Evolutionary conservation across 2,888 invertebrate species (phyloP), one percentile per base, ranked within the genome.

Genomic region (Drepana falcataria): DNA sequence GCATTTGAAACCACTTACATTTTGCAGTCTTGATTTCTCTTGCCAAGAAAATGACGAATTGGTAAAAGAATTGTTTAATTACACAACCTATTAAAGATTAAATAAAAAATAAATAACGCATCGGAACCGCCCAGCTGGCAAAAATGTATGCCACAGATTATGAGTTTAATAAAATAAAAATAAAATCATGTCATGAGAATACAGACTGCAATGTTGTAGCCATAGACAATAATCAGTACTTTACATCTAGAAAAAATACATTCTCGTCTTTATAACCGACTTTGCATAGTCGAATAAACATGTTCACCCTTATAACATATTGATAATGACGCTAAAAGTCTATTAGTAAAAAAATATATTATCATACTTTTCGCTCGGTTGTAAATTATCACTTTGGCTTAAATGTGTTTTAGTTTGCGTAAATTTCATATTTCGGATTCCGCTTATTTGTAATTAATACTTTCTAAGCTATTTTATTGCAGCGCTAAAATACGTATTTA

Each of bases 91-190:
- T 3, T 37, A 37, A 37, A 37, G 4, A 37, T 37, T 3, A 37
- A 2, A 3, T 37, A 2, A 37, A 37, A 2, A 3, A 3, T 3
- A 33, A 41, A 2, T 40, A 5, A 40, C 6, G 44, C 44, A 78
- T 69, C 63, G 85, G 82, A 83, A 81, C 85, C 87, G 87, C 87
- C 87, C 87, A 87, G 86, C 87, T 87, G 86, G 87, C 87, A 87
- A 83, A 69, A 69, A 35, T 49, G 37, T 66, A 66, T 57, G 58
- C 60, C 65, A 73, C 69, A 73, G 69, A 71, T 57, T 62, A 61
- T 48, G n/a, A n/a, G n/a, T n/a, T n/a, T n/a, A n/a, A n/a, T n/a
- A n/a, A n/a, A 59, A 55, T 60, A 56, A 53, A 37, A 3, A 37
- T 37, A 3, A 37, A 3, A 37, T 37, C 4, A 2, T 37, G 37